Conservation (phyloP, 1,140 invertebrate species). For the Palaemon carinicauda region DNA sequence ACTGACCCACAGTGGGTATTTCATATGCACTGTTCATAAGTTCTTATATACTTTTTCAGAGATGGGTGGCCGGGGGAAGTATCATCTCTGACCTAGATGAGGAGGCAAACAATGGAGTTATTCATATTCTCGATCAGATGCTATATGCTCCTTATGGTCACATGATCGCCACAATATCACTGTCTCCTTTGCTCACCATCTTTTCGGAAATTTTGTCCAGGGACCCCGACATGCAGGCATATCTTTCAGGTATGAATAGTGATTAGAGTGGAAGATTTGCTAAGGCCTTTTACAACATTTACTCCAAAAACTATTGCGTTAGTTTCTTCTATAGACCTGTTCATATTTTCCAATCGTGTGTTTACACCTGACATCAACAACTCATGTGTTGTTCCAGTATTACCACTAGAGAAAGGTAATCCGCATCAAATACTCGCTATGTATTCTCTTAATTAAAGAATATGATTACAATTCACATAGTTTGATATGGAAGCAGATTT, state of each 20-base stretch:
- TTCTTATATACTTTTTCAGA: constrained; percentile 2
- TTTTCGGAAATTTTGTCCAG: constrained; percentile 18
- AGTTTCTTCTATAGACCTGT: too few species aligned
- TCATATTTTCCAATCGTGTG: too few species aligned
- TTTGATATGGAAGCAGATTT: too few species aligned
- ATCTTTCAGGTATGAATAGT: constrained; percentile 9
- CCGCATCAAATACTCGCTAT: too few species aligned
- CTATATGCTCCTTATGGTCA: constrained; percentile 64
- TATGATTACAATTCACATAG: too few species aligned
- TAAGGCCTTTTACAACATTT: background rate
- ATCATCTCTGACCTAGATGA: constrained; percentile 62
- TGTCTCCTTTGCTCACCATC: constrained; percentile 61
- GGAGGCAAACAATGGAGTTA: constrained; percentile 64
- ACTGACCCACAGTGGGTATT: too few species aligned
- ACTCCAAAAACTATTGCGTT: too few species aligned
- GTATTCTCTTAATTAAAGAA: too few species aligned
- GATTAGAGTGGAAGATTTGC: background rate
- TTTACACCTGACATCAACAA: too few species aligned
- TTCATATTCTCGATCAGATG: constrained; percentile 66
- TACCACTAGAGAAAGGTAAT: too few species aligned
- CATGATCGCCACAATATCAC: constrained; percentile 60
- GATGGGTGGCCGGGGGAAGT: constrained; percentile 64
- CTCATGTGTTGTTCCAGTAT: too few species aligned
- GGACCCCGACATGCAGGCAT: background rate
- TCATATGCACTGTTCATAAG: too few species aligned